Evolutionary conservation across 2,888 invertebrate species (phyloP).

Genomic region (Oscheius myriophilus): DNA sequence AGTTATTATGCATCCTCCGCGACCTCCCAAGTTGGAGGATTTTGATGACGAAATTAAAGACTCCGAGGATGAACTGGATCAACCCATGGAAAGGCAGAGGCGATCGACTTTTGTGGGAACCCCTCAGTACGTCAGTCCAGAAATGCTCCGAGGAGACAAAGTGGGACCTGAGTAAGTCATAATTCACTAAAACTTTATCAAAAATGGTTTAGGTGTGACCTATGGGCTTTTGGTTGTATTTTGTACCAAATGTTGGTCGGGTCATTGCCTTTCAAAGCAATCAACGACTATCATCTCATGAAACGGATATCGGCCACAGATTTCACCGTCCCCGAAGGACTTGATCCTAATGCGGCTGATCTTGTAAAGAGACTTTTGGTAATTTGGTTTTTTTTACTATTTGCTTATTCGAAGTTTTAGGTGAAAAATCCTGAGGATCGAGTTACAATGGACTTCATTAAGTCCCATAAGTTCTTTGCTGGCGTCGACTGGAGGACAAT

Average conservation of each 20-base stretch:
- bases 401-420: too few species aligned
- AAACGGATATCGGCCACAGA: conserved; percentile 89
- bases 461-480: conserved; percentile 86
- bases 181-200: not conserved
- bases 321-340: conserved; percentile 90
- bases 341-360: conserved; percentile 85
- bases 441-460: conserved; percentile 79
- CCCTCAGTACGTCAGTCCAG: conserved; percentile 97
- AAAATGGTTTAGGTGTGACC: conserved; percentile 75
- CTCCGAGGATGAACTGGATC: conserved; percentile 70
- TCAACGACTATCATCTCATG: conserved; percentile 92
- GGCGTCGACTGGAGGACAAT: conserved; percentile 85
- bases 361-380: conserved; percentile 85
- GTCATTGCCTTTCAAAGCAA: conserved; percentile 87
- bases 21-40: conserved; percentile 6
- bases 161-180: conserved; percentile 55
- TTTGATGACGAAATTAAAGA: conserved; percentile 1
- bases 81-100: conserved; percentile 23
- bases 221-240: conserved; percentile 88
- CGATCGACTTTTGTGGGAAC: conserved; percentile 87
- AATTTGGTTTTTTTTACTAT: conserved; percentile 11
- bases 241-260: conserved; percentile 88
- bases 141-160: conserved; percentile 79
- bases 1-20: conserved; percentile 21
- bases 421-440: conserved; percentile 79